Evolutionary conservation across 2,113 vertebrate species (phyloP).

Genomic region (Entomyzon cyanotis): DNA sequence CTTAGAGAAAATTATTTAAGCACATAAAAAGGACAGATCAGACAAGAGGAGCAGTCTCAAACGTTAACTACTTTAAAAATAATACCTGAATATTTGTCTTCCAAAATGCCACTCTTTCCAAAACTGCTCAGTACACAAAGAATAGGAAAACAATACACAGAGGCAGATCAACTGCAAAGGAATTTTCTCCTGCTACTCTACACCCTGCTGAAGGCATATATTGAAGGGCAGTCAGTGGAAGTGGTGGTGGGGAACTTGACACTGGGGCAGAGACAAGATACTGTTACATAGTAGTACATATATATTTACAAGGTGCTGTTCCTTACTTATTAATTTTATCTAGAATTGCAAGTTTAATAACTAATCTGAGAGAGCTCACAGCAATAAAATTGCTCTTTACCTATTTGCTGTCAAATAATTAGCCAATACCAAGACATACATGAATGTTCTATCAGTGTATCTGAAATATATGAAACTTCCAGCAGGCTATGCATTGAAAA

Average conservation of each 20-base stretch:
- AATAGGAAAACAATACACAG: neutral
- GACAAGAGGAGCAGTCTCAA: neutral
- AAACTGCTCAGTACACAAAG: neutral
- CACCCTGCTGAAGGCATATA: neutral
- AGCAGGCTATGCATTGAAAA: neutral
- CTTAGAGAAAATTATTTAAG: neutral
- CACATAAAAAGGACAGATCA: neutral
- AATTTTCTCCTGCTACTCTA: neutral
- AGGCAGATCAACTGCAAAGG: neutral
- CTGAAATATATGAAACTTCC: neutral
- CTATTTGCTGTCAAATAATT: neutral
- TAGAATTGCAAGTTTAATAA: neutral
- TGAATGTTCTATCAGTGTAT: neutral
- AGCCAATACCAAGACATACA: neutral
- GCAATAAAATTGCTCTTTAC: neutral
- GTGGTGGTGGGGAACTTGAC: neutral
- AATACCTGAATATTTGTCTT: neutral
- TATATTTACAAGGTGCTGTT: neutral
- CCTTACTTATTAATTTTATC: neutral
- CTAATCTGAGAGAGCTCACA: neutral
- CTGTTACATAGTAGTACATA: neutral
- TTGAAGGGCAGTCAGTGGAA: neutral
- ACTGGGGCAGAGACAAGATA: neutral
- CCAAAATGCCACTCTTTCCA: neutral
- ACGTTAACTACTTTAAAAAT: neutral